Conservation (phyloP, 2,797 vertebrate species). For the Pampus argenteus region DNA sequence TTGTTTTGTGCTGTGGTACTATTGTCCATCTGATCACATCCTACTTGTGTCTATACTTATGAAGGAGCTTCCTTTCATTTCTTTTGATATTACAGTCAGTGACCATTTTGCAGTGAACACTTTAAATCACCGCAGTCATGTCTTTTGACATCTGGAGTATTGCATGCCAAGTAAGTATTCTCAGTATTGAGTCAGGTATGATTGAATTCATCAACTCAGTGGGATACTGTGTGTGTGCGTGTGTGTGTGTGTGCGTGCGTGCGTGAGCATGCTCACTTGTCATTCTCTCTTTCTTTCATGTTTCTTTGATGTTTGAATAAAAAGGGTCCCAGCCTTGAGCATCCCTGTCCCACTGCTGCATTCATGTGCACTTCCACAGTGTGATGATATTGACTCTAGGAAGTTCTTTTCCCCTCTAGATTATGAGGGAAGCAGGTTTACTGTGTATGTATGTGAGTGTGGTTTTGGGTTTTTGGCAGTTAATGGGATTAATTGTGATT, state of each 20-base stretch:
- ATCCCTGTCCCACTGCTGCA: conserved; percentile 28
- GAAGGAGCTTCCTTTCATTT: conserved; percentile 31
- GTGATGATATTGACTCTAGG: conserved; percentile 44
- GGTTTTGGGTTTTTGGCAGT: conserved; percentile 11
- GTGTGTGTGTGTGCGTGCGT: background rate
- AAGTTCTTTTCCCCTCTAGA: background rate
- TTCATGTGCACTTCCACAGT: conserved; percentile 46
- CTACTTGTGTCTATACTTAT: conserved; percentile 13
- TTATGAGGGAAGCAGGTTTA: conserved; percentile 30
- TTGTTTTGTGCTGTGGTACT: background rate
- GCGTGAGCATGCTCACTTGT: conserved; percentile 12
- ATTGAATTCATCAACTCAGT: conserved; percentile 50
- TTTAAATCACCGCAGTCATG: conserved; percentile 51
- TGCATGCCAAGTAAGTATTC: conserved; percentile 59
- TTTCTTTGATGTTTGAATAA: conserved; percentile 71
- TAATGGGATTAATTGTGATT: conserved; percentile 1
- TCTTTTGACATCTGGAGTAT: conserved; percentile 48
- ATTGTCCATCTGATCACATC: conserved; percentile 11
- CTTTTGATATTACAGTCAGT: conserved; percentile 44
- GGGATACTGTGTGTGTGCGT: background rate
- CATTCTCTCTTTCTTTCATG: conserved; percentile 56
- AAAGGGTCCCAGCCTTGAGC: conserved; percentile 51
- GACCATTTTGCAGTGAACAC: conserved; percentile 38
- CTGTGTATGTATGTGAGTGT: conserved; percentile 6
- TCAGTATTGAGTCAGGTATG: conserved; percentile 55